A percentile compares a stretch with the other conserved stretches of the same genome.
Conservation (phyloP, 35 echinoderm and acorn worm species). For the Patiria miniata region DNA sequence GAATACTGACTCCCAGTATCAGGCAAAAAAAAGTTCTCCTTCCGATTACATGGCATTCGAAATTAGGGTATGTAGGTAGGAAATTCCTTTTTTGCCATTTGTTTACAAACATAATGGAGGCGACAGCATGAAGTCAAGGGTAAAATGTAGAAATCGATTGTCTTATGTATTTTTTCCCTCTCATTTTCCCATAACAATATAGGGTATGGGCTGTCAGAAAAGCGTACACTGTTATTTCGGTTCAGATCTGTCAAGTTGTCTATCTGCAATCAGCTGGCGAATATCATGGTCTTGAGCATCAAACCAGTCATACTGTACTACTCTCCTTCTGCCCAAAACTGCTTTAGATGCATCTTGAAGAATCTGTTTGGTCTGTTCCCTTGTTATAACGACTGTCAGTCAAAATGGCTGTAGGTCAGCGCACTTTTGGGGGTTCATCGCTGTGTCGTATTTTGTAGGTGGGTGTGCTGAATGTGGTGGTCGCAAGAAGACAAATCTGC, state of each 20-base stretch:
- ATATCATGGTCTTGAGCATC: neutral
- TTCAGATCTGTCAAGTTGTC: neutral
- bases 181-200: too few species aligned
- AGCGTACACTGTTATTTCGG: too few species aligned
- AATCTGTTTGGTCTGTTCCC: neutral
- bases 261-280: neutral
- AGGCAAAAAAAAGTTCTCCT: too few species aligned
- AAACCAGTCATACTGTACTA: neutral
- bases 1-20: too few species aligned
- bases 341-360: neutral
- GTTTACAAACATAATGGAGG: too few species aligned
- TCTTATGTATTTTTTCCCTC: too few species aligned
- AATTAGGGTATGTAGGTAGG: too few species aligned
- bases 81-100: too few species aligned
- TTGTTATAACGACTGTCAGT: neutral
- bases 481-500: neutral
- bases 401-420: neutral
- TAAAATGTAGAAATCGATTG: too few species aligned
- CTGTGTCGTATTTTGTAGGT: constrained; percentile 8
- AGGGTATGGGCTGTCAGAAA: too few species aligned
- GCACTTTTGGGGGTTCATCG: neutral
- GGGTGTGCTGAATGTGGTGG: neutral
- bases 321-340: neutral
- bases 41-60: too few species aligned
- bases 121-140: too few species aligned